Evolutionary conservation across 2,888 invertebrate species (phyloP).

Genomic region (Nebria brevicollis): DNA sequence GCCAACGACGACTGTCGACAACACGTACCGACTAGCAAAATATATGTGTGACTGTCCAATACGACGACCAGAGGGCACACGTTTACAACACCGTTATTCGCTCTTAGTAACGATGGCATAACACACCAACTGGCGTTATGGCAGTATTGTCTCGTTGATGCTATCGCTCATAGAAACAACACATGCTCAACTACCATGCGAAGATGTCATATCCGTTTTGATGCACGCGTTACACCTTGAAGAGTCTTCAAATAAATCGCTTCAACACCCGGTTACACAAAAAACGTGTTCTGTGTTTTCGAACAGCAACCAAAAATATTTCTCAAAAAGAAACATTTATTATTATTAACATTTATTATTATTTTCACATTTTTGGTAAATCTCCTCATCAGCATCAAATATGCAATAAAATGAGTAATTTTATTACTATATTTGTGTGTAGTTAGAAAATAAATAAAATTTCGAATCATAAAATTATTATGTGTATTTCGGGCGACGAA

Average conservation of each 20-base stretch:
- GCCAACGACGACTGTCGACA: slow-evolving; percentile 45
- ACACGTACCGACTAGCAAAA: slow-evolving; percentile 44
- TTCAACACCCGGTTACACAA: no score
- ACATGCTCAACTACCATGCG: neutral
- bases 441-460: no score
- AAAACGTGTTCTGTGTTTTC: no score
- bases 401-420: no score
- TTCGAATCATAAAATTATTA: no score
- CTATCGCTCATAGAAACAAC: neutral
- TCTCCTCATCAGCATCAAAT: no score
- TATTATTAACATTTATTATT: no score
- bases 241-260: neutral
- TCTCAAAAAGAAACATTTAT: no score
- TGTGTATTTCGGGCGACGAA: neutral
- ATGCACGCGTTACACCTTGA: neutral
- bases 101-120: neutral
- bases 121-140: neutral
- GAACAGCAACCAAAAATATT: no score
- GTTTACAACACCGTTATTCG: slow-evolving; percentile 15
- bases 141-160: neutral
- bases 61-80: slow-evolving; percentile 22
- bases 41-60: slow-evolving; percentile 42
- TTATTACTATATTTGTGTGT: no score
- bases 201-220: slow-evolving; percentile 4
- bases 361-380: no score